Base-by-base conservation (phyloP, 2,888 invertebrate species). In the Sarcophaga caerulescens region DNA sequence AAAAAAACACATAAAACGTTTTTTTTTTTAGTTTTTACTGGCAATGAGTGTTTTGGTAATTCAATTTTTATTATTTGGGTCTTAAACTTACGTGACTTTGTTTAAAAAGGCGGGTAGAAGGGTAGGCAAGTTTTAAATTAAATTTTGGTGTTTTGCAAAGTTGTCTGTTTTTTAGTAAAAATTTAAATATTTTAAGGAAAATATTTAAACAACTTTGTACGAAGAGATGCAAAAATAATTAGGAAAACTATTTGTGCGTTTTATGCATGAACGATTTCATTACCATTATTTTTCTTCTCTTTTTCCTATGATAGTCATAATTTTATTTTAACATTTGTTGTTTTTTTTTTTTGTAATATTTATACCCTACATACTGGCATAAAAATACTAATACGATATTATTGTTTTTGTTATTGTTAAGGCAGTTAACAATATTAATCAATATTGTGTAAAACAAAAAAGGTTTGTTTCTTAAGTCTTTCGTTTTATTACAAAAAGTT, bases 81-180 rank as follows among this genome's bases (percentile, higher is more conserved):
- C 63, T 77, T 59, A 68, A 62, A 44, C 83, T 83, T 80, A 83
- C 73, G 85, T 81, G 83, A 70, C 76, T 59, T 70, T 76, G 35
- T 35, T 35, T 35, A 10, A 35, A 35, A 10, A 35, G 68, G 11
- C 52, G 19, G 68, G 52, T 59, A 2, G 45, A 11, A 12, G 44
- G 14, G 21, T 52, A 25, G 68, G 21, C 21, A 75, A 45, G 63
- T 69, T 68, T 52, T 21, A 44, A 17, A 23, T 52, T 60, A 19
- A n/a, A 59, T 73, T 74, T 63, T 69, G 4, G 8, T 59, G n/a
- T 70, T 57, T 44, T 17, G 21, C 35, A 21, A 5, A 70, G 4
- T 35, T 11, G 23, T 63, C 11, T 59, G 14, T 45, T 23, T 19
- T 21, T 35, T 0, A 35, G 2, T 8, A 8, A 14, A 44, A 47